These are phyloP conservation scores for Archocentrus centrarchus DNA, from an alignment of 2,113 vertebrate genomes.

Conservation along the genomic window DNA sequence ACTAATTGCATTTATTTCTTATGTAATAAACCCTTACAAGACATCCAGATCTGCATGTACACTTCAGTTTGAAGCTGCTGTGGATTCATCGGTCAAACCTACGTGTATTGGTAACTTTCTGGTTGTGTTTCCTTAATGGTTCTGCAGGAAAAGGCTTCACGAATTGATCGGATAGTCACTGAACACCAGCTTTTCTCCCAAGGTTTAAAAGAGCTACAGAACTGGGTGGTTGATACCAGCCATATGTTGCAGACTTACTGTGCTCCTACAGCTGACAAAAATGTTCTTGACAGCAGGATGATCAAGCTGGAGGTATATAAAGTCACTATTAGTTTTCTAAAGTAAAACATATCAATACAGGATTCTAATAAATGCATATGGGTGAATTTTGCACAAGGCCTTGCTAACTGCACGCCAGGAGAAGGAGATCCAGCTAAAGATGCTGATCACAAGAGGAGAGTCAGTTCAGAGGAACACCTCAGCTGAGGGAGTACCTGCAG, in stretches of 20 bases:
- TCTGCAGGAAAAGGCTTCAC: constrained; percentile 91
- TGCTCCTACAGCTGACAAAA: constrained; percentile 90
- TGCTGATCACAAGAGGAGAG: constrained; percentile 92
- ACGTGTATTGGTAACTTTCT: neutral
- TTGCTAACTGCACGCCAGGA: constrained; percentile 91
- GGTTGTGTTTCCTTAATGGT: neutral
- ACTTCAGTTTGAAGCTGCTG: neutral
- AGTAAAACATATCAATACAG: neutral
- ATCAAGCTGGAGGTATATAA: constrained; percentile 91
- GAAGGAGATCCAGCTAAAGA: constrained; percentile 97
- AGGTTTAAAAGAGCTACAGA: constrained; percentile 90
- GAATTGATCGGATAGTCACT: constrained; percentile 88
- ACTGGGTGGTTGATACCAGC: constrained; percentile 91
- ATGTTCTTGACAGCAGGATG: constrained; percentile 92
- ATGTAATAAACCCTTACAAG: constrained; percentile 7
- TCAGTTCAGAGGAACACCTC: constrained; percentile 94
- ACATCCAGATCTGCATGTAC: neutral
- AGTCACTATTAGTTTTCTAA: neutral
- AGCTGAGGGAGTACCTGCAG: constrained; percentile 84
- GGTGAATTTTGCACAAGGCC: constrained; percentile 74
- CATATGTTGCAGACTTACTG: constrained; percentile 92
- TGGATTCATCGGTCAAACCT: neutral
- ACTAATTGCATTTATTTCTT: neutral
- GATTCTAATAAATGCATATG: neutral
- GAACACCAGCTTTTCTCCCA: constrained; percentile 94